phyloP scores from a whole-genome alignment of 2,888 invertebrate species.

The Drosophila fungiperda region DNA sequence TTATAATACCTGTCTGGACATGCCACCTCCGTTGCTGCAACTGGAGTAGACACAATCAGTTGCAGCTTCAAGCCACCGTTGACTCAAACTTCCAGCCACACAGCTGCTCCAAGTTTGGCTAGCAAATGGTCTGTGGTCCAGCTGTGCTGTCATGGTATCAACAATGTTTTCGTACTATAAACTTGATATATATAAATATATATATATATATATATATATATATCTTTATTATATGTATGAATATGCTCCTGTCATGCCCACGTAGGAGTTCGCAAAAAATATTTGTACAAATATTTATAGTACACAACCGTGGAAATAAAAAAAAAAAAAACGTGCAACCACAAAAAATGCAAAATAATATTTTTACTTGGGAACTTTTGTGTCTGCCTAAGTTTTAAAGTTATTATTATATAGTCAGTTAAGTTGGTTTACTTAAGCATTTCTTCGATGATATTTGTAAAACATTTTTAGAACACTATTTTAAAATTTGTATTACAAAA shows the following conservation, averaged over 20 bases:
- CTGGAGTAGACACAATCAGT: not conserved
- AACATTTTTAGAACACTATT: not conserved
- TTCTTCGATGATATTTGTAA: not conserved
- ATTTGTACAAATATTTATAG: not conserved
- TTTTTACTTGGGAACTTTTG: not conserved
- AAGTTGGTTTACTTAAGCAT: not conserved
- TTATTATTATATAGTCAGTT: not conserved
- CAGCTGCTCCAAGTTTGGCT: not conserved
- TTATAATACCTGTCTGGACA: not conserved
- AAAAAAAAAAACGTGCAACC: not conserved
- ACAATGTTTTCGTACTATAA: not conserved
- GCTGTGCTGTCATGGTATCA: constrained; percentile 10
- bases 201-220: not conserved
- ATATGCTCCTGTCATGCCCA: constrained; percentile 4
- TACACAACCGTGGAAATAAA: not conserved
- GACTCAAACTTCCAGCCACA: not conserved
- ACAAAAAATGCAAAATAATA: not conserved
- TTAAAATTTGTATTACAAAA: not conserved
- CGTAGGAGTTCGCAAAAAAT: constrained; percentile 1
- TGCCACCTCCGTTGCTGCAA: not conserved
- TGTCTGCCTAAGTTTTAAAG: not conserved
- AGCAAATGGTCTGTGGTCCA: not conserved
- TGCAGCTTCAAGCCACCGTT: not conserved
- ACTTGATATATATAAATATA: not conserved
- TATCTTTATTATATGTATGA: not conserved